Evolutionary conservation across 2,797 vertebrate genomes (phyloP).

Genomic region (Crenichthys baileyi): DNA sequence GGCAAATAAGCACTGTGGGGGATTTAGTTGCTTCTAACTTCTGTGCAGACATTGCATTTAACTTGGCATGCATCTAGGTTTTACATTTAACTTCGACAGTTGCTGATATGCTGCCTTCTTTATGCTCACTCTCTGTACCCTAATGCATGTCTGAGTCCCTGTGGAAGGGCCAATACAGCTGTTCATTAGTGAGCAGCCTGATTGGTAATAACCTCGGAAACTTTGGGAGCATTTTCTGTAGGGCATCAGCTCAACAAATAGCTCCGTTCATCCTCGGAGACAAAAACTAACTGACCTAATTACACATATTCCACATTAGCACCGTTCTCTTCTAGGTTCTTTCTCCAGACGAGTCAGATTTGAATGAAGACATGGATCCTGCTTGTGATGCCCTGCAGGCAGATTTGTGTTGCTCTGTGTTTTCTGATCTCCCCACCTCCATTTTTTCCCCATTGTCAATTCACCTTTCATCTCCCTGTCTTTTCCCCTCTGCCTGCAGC

Average conservation of each 20-base stretch:
- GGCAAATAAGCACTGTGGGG: background rate
- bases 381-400: slow-evolving; percentile 37
- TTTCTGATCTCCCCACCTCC: slow-evolving; percentile 35
- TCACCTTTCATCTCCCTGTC: slow-evolving; percentile 39
- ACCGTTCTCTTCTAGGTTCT: slow-evolving; percentile 1
- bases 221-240: slow-evolving; percentile 57
- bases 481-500: slow-evolving; percentile 76
- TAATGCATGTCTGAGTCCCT: slow-evolving; percentile 22
- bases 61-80: slow-evolving; percentile 14
- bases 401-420: slow-evolving; percentile 36
- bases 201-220: slow-evolving; percentile 70
- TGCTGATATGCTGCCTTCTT: slow-evolving; percentile 23
- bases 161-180: slow-evolving; percentile 21
- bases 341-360: slow-evolving; percentile 30
- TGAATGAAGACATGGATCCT: slow-evolving; percentile 19
- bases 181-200: slow-evolving; percentile 56
- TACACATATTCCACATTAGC: slow-evolving; percentile 49
- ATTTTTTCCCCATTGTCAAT: slow-evolving; percentile 18
- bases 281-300: slow-evolving; percentile 61
- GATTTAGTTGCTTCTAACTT: slow-evolving; percentile 9
- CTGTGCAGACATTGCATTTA: background rate
- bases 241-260: slow-evolving; percentile 68
- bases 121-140: slow-evolving; percentile 33
- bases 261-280: slow-evolving; percentile 45
- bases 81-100: slow-evolving; percentile 25